Evolutionary conservation across 2,113 vertebrate genomes (phyloP).

Genomic region (Prunella fulvescens): DNA sequence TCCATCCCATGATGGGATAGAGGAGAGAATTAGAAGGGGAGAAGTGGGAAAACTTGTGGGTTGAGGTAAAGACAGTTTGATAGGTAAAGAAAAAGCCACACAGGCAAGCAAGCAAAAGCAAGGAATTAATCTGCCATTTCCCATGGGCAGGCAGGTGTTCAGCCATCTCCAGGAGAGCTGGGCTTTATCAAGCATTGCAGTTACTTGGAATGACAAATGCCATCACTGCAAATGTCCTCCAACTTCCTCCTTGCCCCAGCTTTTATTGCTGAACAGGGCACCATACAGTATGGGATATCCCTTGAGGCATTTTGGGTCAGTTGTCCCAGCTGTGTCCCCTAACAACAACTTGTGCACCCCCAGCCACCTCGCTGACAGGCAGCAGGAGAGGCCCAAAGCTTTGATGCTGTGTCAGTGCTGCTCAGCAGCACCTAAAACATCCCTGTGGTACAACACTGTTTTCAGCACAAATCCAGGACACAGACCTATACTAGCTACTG

Average conservation of each 20-base stretch:
- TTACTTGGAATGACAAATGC: not conserved
- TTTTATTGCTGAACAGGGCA: not conserved
- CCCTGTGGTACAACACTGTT: not conserved
- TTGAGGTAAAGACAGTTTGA: not conserved
- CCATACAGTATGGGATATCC: fast-evolving
- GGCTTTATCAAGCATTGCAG: not conserved
- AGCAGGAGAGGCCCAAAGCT: not conserved
- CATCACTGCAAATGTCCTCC: not conserved
- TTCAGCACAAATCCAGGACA: not conserved
- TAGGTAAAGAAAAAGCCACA: not conserved
- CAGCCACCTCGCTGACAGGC: not conserved
- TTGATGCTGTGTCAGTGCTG: not conserved
- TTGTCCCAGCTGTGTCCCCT: not conserved
- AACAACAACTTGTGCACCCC: not conserved
- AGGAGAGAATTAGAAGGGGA: not conserved
- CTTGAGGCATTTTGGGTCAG: not conserved
- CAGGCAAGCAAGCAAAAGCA: not conserved
- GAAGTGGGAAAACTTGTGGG: not conserved
- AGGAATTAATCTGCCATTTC: not conserved
- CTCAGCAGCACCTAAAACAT: not conserved
- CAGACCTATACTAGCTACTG: not conserved
- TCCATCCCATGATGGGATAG: not conserved
- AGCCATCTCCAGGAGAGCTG: not conserved
- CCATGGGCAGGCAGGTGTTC: not conserved
- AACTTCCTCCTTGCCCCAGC: not conserved